These are phyloP conservation scores for Alethe diademata DNA, from an alignment of 2,113 vertebrate genomes.

Conservation along the genomic window DNA sequence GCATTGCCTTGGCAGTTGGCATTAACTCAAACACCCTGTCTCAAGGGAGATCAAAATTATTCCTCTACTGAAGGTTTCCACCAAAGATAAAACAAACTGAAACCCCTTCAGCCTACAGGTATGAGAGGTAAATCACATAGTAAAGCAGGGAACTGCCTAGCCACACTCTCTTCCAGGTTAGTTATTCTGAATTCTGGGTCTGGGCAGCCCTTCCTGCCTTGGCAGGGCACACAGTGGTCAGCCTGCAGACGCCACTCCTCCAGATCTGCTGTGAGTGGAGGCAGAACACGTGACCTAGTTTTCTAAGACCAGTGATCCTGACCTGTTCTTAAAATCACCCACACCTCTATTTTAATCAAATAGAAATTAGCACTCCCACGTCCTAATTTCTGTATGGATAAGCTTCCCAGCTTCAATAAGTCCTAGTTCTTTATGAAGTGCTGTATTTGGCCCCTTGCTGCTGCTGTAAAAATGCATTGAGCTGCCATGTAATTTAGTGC, in stretches of 20 bases:
- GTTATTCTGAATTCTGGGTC: not conserved
- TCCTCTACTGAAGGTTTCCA: not conserved
- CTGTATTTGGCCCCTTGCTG: not conserved
- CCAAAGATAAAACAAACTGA: not conserved
- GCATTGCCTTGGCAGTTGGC: not conserved
- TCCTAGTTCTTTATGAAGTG: conserved; percentile 5
- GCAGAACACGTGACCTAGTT: not conserved
- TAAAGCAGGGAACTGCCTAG: not conserved
- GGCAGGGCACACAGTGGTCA: not conserved
- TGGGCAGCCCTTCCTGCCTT: not conserved
- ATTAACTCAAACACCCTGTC: not conserved
- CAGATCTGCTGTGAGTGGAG: not conserved
- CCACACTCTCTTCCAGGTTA: not conserved
- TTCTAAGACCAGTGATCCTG: not conserved
- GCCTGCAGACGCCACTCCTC: not conserved
- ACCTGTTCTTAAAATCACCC: not conserved
- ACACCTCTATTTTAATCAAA: not conserved
- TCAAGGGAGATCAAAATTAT: not conserved
- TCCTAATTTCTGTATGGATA: not conserved
- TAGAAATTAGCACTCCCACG: not conserved
- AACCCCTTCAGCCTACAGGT: not conserved
- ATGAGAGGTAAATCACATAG: not conserved
- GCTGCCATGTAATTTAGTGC: not conserved
- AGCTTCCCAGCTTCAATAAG: not conserved
- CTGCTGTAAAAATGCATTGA: not conserved